Percentiles rank a stretch among this genome's conserved stretches.
Conservation (phyloP, 2,113 vertebrate genomes). For the Plectropomus leopardus region DNA sequence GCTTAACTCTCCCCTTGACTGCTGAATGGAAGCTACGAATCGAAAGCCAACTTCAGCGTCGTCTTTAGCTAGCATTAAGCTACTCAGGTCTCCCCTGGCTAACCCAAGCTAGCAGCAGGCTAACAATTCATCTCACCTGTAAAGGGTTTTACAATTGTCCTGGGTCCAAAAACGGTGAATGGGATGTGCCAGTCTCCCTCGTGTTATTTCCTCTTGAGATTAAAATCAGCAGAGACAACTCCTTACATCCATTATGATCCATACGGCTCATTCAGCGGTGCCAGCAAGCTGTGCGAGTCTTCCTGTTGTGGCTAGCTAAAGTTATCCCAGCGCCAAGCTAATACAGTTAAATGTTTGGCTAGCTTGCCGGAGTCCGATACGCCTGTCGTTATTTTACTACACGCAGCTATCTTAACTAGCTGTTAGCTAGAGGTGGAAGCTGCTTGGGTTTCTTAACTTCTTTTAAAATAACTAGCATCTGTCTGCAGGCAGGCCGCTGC, state of each 20-base stretch:
- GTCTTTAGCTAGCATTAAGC: constrained; percentile 19
- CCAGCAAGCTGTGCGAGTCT: background rate
- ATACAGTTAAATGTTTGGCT: constrained; percentile 23
- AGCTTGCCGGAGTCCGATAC: constrained; percentile 12
- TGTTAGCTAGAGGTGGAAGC: constrained; percentile 1
- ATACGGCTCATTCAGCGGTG: background rate
- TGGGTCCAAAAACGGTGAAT: constrained; percentile 23
- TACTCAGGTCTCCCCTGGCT: constrained; percentile 11
- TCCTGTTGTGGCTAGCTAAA: constrained; percentile 9
- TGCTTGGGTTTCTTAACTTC: background rate
- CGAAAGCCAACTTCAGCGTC: no score
- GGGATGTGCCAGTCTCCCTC: background rate
- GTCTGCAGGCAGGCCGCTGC: background rate
- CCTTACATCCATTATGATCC: background rate
- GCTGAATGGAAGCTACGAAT: no score
- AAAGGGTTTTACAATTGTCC: background rate
- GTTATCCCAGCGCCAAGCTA: constrained; percentile 40
- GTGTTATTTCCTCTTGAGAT: background rate
- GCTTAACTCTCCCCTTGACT: no score
- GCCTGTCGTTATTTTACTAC: constrained; percentile 29
- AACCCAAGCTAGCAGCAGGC: constrained; percentile 45
- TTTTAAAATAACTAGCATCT: background rate
- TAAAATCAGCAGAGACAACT: background rate
- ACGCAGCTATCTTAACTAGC: constrained; percentile 33
- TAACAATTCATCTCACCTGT: constrained; percentile 67